phyloP scores from a whole-genome alignment of 2,888 invertebrate genomes.

The Craniophora ligustri region DNA sequence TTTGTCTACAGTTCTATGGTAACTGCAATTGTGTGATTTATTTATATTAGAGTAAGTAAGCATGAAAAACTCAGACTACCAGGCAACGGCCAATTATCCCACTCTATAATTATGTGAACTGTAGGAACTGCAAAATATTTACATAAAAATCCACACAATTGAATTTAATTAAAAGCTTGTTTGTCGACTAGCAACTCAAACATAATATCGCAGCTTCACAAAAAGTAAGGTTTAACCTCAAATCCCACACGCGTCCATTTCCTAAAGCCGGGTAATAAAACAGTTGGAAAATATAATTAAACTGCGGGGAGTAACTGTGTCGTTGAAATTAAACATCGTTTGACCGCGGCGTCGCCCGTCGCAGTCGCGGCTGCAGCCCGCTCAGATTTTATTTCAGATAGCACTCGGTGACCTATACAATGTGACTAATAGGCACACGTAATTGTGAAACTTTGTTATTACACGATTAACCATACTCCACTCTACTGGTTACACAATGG shows the following conservation, averaged over 20 bases:
- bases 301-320: constrained; percentile 24
- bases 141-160: background rate
- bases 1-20: too few species aligned
- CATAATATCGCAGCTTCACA: constrained; percentile 20
- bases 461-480: constrained; percentile 21
- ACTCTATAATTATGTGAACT: too few species aligned
- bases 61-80: too few species aligned
- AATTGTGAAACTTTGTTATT: constrained; percentile 31
- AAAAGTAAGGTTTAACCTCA: constrained; percentile 27
- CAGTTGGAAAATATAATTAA: constrained; percentile 46
- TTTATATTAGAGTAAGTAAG: too few species aligned
- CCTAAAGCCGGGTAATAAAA: constrained; percentile 43
- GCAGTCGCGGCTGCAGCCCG: constrained; percentile 2
- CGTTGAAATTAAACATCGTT: constrained; percentile 31
- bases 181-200: constrained; percentile 16
- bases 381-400: constrained; percentile 47
- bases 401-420: constrained; percentile 24
- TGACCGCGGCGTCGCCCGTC: constrained; percentile 20
- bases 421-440: constrained; percentile 34
- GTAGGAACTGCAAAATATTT: too few species aligned
- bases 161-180: constrained; percentile 24
- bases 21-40: too few species aligned
- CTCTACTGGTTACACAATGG: constrained; percentile 16
- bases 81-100: too few species aligned
- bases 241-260: constrained; percentile 25